These are phyloP conservation scores for Criorhina ranunculi DNA, from an alignment of 2,888 invertebrate genomes.

Conservation along the genomic window DNA sequence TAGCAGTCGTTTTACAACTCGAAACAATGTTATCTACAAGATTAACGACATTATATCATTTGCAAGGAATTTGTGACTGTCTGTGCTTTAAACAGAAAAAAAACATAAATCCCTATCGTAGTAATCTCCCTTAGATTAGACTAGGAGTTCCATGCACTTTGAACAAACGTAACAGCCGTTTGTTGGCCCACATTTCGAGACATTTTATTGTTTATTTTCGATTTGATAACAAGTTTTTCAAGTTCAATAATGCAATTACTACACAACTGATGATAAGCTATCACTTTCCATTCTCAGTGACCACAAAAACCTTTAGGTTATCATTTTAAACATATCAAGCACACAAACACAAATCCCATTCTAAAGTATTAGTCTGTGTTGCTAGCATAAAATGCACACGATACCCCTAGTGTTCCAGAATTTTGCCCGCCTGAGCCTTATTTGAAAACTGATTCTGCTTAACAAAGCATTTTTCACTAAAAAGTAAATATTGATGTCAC, in stretches of 20 bases:
- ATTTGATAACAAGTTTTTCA: neutral
- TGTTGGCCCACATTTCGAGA: neutral
- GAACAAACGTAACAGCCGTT: neutral
- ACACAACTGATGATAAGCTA: constrained; percentile 8
- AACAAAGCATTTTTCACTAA: constrained; percentile 38
- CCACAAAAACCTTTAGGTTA: constrained; percentile 13
- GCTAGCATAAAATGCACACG: neutral
- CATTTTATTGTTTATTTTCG: neutral
- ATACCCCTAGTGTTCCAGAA: neutral
- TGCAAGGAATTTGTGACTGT: too few relatives aligned
- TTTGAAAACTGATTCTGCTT: constrained; percentile 37
- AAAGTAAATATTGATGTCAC: constrained; percentile 41
- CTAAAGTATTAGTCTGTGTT: neutral
- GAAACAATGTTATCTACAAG: too few relatives aligned
- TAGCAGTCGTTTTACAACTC: too few relatives aligned
- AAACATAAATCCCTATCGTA: too few relatives aligned
- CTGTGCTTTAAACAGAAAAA: too few relatives aligned
- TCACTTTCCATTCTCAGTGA: neutral
- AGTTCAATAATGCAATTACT: constrained; percentile 5
- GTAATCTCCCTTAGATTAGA: too few relatives aligned
- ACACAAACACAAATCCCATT: constrained; percentile 1
- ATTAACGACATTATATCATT: too few relatives aligned
- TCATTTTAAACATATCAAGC: neutral
- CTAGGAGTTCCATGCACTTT: neutral
- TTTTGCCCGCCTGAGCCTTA: neutral